A percentile compares a stretch with the other conserved stretches of the same genome.
Conservation (phyloP, 2,888 invertebrate species). For the Orgyia antiqua region DNA sequence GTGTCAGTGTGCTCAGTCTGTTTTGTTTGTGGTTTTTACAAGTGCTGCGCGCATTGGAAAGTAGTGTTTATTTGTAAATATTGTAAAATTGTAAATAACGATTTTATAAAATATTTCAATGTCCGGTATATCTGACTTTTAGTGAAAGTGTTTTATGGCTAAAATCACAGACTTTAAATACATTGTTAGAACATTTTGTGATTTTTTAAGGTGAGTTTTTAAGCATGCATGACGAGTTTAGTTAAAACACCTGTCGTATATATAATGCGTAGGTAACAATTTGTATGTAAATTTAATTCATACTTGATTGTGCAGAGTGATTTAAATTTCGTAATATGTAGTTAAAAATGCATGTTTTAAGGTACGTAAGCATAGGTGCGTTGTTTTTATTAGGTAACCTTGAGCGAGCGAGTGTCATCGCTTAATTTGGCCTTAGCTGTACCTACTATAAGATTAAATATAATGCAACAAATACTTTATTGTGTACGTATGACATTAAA, state of each 20-base stretch:
- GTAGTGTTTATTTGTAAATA: slow-evolving; percentile 70
- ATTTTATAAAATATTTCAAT: slow-evolving; percentile 29
- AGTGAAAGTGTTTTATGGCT: slow-evolving; percentile 54
- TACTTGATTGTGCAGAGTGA: slow-evolving; percentile 22
- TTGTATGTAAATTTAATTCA: slow-evolving; percentile 24
- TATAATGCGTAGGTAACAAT: slow-evolving; percentile 9
- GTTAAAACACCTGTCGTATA: slow-evolving; percentile 28
- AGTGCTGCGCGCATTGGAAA: slow-evolving; percentile 51
- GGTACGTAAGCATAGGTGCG: slow-evolving; percentile 26
- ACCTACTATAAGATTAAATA: no score
- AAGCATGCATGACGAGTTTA: slow-evolving; percentile 7
- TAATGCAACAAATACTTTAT: slow-evolving; percentile 17
- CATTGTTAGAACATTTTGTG: slow-evolving; percentile 18
- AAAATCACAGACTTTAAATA: no score
- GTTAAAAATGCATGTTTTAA: slow-evolving; percentile 20
- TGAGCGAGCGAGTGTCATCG: slow-evolving; percentile 51
- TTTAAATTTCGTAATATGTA: slow-evolving; percentile 23
- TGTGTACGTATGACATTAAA: no score
- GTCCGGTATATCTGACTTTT: slow-evolving; percentile 21
- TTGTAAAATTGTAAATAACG: slow-evolving; percentile 54
- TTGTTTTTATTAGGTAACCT: slow-evolving; percentile 50
- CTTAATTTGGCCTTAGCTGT: slow-evolving; percentile 42
- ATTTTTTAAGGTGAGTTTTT: slow-evolving; percentile 44
- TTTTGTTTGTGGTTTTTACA: slow-evolving; percentile 45
- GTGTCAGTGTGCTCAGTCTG: slow-evolving; percentile 16